These are phyloP conservation scores for Pyxicephalus adspersus DNA, from an alignment of 2,113 vertebrate species.

Conservation along the genomic window DNA sequence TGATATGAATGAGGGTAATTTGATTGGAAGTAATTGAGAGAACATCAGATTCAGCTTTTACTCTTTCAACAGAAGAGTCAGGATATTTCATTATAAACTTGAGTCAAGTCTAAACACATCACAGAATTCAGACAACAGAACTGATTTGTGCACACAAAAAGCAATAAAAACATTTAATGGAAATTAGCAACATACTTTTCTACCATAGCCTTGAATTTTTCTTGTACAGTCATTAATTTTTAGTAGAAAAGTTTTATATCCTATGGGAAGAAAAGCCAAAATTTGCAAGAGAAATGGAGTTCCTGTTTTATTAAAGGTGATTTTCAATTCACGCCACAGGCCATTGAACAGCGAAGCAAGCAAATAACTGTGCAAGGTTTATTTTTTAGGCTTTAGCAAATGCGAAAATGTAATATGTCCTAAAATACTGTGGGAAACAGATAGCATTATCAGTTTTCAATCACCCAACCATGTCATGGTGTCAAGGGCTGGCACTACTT, in stretches of 20 bases:
- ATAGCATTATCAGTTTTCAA: too few species aligned
- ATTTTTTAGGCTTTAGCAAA: too few species aligned
- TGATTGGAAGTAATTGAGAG: conserved; percentile 20
- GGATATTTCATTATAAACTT: conserved; percentile 6
- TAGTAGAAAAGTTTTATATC: conserved; percentile 7
- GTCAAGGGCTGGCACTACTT: too few species aligned
- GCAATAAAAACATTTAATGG: background rate
- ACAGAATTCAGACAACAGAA: background rate
- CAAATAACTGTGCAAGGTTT: too few species aligned
- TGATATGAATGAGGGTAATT: background rate
- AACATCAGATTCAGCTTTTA: conserved; percentile 3
- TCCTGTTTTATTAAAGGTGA: too few species aligned
- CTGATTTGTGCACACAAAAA: background rate
- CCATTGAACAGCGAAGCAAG: too few species aligned
- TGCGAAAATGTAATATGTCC: too few species aligned
- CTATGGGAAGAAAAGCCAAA: background rate
- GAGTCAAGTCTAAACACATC: background rate
- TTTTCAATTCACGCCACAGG: too few species aligned
- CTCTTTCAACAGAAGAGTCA: conserved; percentile 12
- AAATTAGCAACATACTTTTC: background rate
- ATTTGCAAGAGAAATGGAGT: background rate
- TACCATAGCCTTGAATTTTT: background rate
- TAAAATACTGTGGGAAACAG: too few species aligned
- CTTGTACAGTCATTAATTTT: background rate
- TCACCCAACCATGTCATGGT: too few species aligned